Conservation (phyloP, 2,888 invertebrate genomes). For the Pachymerium ferrugineum region DNA sequence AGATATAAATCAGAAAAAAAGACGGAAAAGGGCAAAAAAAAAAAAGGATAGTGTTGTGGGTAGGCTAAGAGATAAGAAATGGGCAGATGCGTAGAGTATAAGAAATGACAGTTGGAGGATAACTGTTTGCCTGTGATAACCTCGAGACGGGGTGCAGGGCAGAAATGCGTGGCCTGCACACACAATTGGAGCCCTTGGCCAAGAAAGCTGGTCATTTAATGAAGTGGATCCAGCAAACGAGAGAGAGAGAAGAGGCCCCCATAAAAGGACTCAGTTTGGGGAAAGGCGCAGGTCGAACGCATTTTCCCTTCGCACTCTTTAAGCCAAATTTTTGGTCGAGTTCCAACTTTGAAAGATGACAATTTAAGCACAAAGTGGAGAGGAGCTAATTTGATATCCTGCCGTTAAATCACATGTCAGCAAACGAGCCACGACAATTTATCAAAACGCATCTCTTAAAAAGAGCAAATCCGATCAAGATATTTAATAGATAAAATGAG, state of each 20-base stretch:
- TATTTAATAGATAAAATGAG: not conserved
- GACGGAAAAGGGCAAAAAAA: not conserved
- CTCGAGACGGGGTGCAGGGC: slow-evolving; percentile 12
- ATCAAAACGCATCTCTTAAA: not conserved
- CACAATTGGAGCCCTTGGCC: slow-evolving; percentile 19
- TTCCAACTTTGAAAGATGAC: slow-evolving; percentile 19
- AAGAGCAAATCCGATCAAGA: not conserved
- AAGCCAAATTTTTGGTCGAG: slow-evolving; percentile 7
- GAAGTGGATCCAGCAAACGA: slow-evolving; percentile 13
- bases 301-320: slow-evolving; percentile 18
- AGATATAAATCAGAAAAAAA: not conserved
- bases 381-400: slow-evolving; percentile 20
- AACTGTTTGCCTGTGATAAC: slow-evolving; percentile 24
- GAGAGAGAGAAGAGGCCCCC: not conserved
- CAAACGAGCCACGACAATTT: not conserved
- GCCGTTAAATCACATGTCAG: slow-evolving; percentile 18
- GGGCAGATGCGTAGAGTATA: slow-evolving; percentile 10
- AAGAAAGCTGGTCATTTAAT: slow-evolving; percentile 20
- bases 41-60: slow-evolving; percentile 1
- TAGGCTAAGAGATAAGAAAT: not conserved
- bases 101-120: slow-evolving; percentile 27
- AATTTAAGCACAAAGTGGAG: slow-evolving; percentile 14
- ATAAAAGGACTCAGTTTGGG: no score
- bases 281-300: not conserved
- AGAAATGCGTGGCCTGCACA: slow-evolving; percentile 27